Percentiles rank a stretch among this genome's conserved stretches.
phyloP scores from a whole-genome alignment of 2,797 vertebrate species.

The Bradypodion ventrale region DNA sequence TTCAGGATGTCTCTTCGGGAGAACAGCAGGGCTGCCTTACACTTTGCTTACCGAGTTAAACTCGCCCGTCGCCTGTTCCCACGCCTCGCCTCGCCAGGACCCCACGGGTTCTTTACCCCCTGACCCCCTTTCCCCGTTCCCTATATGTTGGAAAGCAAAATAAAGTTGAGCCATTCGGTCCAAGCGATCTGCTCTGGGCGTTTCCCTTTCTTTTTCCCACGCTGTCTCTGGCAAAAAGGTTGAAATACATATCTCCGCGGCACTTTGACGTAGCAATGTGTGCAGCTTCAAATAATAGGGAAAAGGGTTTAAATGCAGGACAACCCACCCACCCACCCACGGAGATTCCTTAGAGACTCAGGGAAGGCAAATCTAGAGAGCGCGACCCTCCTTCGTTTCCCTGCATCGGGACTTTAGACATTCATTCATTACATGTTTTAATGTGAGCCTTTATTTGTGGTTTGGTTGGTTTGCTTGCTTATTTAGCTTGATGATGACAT shows the following conservation, averaged over 20 bases:
- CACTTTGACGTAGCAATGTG: neutral
- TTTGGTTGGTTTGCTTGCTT: slow-evolving; percentile 18
- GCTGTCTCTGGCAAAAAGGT: neutral
- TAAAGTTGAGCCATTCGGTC: slow-evolving; percentile 36
- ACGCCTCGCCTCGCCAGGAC: slow-evolving; percentile 6
- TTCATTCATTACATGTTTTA: neutral
- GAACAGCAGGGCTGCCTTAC: slow-evolving; percentile 21
- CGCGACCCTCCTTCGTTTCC: neutral
- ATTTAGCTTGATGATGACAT: too few relatives aligned
- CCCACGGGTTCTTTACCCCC: slow-evolving; percentile 9
- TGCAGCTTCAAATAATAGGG: neutral
- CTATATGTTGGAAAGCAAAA: slow-evolving; percentile 30
- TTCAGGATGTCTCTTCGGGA: slow-evolving; percentile 9
- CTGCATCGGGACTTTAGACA: neutral
- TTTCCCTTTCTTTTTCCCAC: neutral
- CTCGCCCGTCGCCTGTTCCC: slow-evolving; percentile 1
- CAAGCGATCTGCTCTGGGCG: slow-evolving; percentile 20
- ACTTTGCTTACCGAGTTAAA: slow-evolving; percentile 51
- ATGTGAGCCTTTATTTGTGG: too few relatives aligned
- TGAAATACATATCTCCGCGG: neutral
- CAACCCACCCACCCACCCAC: neutral
- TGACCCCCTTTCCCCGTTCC: neutral
- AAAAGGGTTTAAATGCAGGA: neutral
- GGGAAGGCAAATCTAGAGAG: too few relatives aligned
- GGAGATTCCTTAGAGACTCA: too few relatives aligned